Evolutionary conservation across 2,797 vertebrate genomes (phyloP).

Genomic region (Anabas testudineus): DNA sequence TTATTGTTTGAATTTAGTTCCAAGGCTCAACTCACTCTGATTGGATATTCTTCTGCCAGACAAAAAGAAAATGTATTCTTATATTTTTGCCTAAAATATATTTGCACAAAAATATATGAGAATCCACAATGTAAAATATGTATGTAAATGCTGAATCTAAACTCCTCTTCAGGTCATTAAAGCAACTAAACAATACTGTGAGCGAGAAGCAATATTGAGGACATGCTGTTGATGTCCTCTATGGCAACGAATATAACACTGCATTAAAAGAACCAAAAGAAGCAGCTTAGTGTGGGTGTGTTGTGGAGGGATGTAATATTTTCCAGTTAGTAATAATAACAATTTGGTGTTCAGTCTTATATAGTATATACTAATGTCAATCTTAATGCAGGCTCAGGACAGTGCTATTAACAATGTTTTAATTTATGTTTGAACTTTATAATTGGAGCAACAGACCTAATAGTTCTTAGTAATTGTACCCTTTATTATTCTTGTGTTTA

Average conservation of each 20-base stretch:
- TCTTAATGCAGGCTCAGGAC: slow-evolving; percentile 5
- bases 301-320: slow-evolving; percentile 15
- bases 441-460: no score
- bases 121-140: neutral
- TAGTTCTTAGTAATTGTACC: no score
- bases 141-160: slow-evolving; percentile 13
- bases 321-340: slow-evolving; percentile 11
- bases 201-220: slow-evolving; percentile 13
- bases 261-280: neutral
- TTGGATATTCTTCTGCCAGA: neutral
- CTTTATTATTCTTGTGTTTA: slow-evolving; percentile 25
- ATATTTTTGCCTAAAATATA: neutral
- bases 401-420: no score
- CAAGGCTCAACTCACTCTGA: neutral
- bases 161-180: slow-evolving; percentile 23
- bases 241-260: slow-evolving; percentile 4
- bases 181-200: neutral
- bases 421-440: no score
- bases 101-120: no score
- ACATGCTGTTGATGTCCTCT: neutral
- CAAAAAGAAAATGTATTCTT: neutral
- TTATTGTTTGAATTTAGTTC: neutral
- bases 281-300: slow-evolving; percentile 27
- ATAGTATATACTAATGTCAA: neutral
- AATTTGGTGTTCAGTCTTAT: slow-evolving; percentile 10